Evolutionary conservation across 2,113 vertebrate species (phyloP).

Genomic region (Panurus biarmicus): DNA sequence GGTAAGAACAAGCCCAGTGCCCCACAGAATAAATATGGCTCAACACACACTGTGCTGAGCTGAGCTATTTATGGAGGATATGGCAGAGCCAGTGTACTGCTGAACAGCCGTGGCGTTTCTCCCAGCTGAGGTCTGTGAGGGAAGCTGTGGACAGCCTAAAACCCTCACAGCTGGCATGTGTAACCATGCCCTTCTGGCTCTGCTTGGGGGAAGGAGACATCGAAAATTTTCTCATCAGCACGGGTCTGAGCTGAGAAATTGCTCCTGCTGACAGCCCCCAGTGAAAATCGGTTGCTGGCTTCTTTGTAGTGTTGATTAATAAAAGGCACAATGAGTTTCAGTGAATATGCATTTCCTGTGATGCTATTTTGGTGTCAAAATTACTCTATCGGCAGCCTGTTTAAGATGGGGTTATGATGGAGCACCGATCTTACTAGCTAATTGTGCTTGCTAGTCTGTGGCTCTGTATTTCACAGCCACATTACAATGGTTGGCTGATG

Average conservation of each 20-base stretch:
- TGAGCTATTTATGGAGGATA: background rate
- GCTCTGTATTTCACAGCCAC: slow-evolving; percentile 12
- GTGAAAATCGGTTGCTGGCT: background rate
- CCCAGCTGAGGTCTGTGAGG: background rate
- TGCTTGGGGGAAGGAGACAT: background rate
- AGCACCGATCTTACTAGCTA: background rate
- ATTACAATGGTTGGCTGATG: background rate
- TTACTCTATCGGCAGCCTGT: background rate
- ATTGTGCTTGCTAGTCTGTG: slow-evolving; percentile 10
- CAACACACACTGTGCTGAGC: fast-evolving
- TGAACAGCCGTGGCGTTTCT: fast-evolving
- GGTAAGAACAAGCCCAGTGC: background rate
- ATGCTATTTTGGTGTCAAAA: background rate
- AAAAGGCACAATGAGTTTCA: background rate
- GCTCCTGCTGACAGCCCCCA: background rate
- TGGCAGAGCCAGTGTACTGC: background rate
- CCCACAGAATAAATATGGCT: background rate
- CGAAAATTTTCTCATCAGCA: background rate
- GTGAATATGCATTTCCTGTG: background rate
- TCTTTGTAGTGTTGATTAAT: background rate
- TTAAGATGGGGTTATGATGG: background rate
- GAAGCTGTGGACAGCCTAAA: background rate
- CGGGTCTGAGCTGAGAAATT: background rate
- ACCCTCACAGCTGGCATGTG: background rate
- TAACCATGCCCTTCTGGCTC: background rate